phyloP scores from a whole-genome alignment of 2,888 invertebrate genomes.

The Drosophila engyochracea region DNA sequence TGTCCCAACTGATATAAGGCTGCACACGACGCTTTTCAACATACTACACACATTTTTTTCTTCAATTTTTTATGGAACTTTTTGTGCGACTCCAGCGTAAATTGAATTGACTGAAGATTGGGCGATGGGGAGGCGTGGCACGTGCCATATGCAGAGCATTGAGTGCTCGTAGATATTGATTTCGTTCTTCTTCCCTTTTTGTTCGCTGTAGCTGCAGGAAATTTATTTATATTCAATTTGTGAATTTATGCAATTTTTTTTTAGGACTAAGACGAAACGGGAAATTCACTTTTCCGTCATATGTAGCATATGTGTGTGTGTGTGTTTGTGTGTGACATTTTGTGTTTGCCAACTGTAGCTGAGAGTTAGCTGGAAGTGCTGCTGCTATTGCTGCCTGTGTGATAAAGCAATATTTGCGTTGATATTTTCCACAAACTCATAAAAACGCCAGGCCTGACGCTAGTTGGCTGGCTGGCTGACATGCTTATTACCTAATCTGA shows the following conservation, averaged over 20 bases:
- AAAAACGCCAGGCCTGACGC: conserved; percentile 49
- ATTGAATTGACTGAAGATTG: conserved; percentile 67
- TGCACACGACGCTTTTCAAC: conserved; percentile 3
- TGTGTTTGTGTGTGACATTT: conserved; percentile 8
- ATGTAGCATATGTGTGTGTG: conserved; percentile 12
- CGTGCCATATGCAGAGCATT: conserved; percentile 53
- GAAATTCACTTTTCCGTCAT: conserved; percentile 55
- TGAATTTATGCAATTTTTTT: conserved; percentile 63
- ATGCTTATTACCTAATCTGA: conserved; percentile 67
- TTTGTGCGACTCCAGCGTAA: conserved; percentile 38
- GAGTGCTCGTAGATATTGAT: conserved; percentile 40
- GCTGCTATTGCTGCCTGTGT: conserved; percentile 17
- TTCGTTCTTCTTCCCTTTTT: conserved; percentile 16
- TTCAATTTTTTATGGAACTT: conserved; percentile 35
- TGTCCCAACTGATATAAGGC: background rate
- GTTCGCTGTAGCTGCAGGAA: conserved; percentile 62
- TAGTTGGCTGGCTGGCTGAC: conserved; percentile 16
- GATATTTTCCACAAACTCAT: conserved; percentile 74
- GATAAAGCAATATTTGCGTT: conserved; percentile 42
- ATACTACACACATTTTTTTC: conserved; percentile 38
- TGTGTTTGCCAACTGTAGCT: conserved; percentile 34
- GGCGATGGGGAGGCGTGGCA: conserved; percentile 40
- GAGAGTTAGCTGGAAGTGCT: conserved; percentile 41
- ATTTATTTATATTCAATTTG: conserved; percentile 81
- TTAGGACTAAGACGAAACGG: conserved; percentile 30